These are phyloP conservation scores for Sturnira hondurensis DNA, from an alignment of 2,113 vertebrate genomes.

Conservation along the genomic window DNA sequence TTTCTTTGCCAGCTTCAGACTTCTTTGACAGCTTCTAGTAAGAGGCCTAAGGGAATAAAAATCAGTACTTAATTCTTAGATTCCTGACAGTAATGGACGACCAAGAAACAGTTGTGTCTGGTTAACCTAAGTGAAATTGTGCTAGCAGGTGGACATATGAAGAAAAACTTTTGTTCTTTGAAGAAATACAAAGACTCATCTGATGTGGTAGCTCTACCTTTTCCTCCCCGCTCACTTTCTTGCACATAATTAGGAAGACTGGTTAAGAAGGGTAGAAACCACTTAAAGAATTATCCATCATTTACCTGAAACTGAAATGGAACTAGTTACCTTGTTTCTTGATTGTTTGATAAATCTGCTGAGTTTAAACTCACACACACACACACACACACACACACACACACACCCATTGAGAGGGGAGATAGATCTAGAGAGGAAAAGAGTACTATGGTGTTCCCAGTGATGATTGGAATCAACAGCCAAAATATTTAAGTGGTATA, in stretches of 20 bases:
- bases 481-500: not conserved
- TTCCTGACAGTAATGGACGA: not conserved
- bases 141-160: not conserved
- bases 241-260: not conserved
- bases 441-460: not conserved
- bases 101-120: not conserved
- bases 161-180: not conserved
- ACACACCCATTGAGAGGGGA: not conserved
- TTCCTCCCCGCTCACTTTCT: fast-evolving
- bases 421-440: not conserved
- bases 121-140: not conserved
- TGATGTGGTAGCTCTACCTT: not conserved
- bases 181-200: not conserved
- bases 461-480: not conserved
- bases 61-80: slow-evolving; percentile 39
- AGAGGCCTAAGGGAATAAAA: slow-evolving; percentile 13
- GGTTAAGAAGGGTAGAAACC: not conserved
- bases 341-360: not conserved
- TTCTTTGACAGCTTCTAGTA: slow-evolving; percentile 4
- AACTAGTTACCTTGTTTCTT: not conserved
- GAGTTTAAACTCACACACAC: not conserved
- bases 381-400: not conserved
- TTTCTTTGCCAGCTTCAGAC: not conserved
- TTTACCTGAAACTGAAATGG: not conserved
- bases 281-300: not conserved